Base-by-base conservation (phyloP, 2,888 invertebrate genomes). In the Beris chalybata region DNA sequence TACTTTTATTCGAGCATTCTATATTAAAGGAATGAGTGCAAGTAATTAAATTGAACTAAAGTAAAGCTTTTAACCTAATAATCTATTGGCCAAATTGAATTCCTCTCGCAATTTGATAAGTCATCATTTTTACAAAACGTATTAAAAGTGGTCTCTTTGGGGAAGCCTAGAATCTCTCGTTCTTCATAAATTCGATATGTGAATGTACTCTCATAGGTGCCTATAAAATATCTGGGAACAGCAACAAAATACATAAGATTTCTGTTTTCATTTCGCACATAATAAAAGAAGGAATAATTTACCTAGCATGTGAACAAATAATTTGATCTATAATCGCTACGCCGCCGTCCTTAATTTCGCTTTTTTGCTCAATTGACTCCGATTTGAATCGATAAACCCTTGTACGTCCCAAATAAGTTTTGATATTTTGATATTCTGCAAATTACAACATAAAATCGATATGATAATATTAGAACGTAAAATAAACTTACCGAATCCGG, bases 101-200 rank as follows among this genome's bases (percentile, higher is more conserved):
- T 90, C 73, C 86, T 86, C 71, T 88, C 86, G 82, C 95, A 95
- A 44, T 79, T 75, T 6, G 82, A 83, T 6, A 78, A 76, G 64
- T 86, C 85, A 12, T 84, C 78, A 73, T 85, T 83, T 64, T 86
- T 86, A 71, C 81, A 81, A 61, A 81, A 75, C 69, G 91, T 84
- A 79, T 98, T 97, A 77, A 95, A 98, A 0, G 97, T 97, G 7
- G 88, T 87, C 31, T 86, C 82, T 50, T 86, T 83, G 5, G 87
- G 84, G 79, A 95, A 95, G 1, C 96, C 96, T 52, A 97, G 78
- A 69, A 99, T 95, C 82, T 98, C 97, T 31, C 98, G 84, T 77
- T 99, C 98, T 78, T 99, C 98, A 81, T 97, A 95, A 71, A 99
- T 98, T 66, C 98, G 86, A 78, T 92, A 97, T 0, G 97, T 90